Conservation (phyloP, 2,113 vertebrate species). For the Rhinopithecus roxellana region DNA sequence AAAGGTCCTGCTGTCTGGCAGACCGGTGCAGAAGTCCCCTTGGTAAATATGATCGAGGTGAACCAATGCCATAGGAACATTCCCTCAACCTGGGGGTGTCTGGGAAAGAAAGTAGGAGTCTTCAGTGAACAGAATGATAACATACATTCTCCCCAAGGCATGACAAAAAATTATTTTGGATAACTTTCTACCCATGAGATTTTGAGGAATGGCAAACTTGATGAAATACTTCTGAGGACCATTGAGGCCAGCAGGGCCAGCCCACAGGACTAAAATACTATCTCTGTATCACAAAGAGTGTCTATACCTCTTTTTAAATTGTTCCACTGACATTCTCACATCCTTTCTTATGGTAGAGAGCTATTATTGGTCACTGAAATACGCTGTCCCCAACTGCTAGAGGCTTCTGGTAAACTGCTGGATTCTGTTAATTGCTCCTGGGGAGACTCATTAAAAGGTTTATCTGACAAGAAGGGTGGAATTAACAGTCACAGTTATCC, state of each 20-base stretch:
- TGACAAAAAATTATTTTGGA: background rate
- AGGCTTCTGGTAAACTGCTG: background rate
- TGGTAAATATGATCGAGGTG: background rate
- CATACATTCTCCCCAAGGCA: background rate
- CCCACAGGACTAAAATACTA: background rate
- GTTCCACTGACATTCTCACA: background rate
- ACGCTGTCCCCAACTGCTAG: background rate
- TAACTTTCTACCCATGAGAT: background rate
- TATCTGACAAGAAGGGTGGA: background rate
- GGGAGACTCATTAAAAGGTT: background rate
- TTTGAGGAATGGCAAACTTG: background rate
- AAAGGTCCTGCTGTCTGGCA: background rate
- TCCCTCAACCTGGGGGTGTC: background rate
- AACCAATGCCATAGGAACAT: background rate
- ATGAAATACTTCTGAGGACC: background rate
- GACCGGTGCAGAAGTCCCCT: background rate
- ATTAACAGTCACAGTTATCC: background rate
- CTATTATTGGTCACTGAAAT: background rate
- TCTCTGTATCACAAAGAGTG: background rate
- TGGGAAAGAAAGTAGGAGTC: background rate
- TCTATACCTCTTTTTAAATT: background rate
- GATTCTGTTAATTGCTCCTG: background rate
- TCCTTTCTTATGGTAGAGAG: background rate
- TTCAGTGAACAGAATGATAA: background rate
- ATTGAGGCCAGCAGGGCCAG: background rate